A percentile compares a stretch with the other conserved stretches of the same genome.
Conservation (phyloP, 2,113 vertebrate species). For the Brachypodius melanocephalos region DNA sequence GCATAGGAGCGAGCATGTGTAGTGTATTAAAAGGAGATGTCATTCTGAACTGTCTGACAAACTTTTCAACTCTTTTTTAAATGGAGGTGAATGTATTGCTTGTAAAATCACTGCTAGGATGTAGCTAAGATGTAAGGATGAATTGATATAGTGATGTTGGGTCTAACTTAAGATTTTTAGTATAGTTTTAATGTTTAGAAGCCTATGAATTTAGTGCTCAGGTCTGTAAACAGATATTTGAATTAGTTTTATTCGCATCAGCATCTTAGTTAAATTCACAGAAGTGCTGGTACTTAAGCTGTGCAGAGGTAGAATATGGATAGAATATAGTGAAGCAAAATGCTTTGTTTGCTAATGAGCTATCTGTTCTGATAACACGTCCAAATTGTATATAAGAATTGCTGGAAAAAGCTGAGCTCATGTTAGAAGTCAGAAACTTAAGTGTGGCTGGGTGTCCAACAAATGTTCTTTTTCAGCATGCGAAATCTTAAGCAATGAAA, state of each 20-base stretch:
- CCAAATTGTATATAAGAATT: not conserved
- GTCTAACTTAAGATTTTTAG: not conserved
- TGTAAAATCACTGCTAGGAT: not conserved
- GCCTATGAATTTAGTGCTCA: not conserved
- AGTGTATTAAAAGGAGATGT: not conserved
- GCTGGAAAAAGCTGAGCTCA: not conserved
- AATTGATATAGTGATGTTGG: not conserved
- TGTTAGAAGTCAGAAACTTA: not conserved
- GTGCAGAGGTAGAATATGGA: not conserved
- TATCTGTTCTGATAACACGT: not conserved
- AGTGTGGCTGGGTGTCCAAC: not conserved
- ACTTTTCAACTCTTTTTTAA: not conserved
- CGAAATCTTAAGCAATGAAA: not conserved
- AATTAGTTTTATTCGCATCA: not conserved
- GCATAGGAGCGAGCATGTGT: not conserved
- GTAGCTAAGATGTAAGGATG: not conserved
- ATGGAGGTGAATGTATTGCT: not conserved
- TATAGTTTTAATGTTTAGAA: not conserved
- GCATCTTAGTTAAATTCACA: not conserved
- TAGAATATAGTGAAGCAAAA: not conserved
- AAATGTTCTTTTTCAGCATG: not conserved
- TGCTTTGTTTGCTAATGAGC: not conserved
- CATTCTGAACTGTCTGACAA: slow-evolving; percentile 1
- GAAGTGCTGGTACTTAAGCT: not conserved
- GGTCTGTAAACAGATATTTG: not conserved